phyloP scores from a whole-genome alignment of 2,797 vertebrate genomes.

The Bradypus variegatus region DNA sequence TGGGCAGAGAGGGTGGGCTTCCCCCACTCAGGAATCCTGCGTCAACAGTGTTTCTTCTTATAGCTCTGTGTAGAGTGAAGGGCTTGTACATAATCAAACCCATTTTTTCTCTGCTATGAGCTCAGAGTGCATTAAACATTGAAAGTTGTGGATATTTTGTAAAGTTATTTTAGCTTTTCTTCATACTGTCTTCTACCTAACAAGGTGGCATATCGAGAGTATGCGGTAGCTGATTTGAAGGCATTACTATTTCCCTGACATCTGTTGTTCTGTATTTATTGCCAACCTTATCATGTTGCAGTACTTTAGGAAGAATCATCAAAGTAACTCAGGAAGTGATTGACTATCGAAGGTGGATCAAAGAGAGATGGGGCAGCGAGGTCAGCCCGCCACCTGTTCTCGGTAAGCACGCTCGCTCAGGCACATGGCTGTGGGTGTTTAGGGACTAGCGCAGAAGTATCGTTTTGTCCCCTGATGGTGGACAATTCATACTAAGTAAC shows the following conservation, averaged over 20 bases:
- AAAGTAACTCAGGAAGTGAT: conserved; percentile 97
- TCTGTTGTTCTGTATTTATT: fast-evolving
- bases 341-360: conserved; percentile 96
- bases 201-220: fast-evolving
- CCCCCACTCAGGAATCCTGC: fast-evolving
- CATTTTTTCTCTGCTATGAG: neutral
- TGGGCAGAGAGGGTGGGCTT: too few species aligned
- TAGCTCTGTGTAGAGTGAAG: neutral
- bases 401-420: conserved; percentile 71
- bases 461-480: neutral
- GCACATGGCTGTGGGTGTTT: fast-evolving
- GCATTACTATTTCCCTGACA: fast-evolving
- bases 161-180: neutral
- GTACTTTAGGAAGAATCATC: conserved; percentile 95
- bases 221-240: fast-evolving
- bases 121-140: neutral
- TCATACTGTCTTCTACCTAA: neutral
- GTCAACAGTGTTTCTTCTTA: too few species aligned
- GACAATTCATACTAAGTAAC: neutral
- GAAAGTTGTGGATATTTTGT: neutral
- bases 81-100: fast-evolving
- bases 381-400: conserved; percentile 75
- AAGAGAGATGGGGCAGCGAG: conserved; percentile 90
- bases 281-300: conserved; percentile 66
- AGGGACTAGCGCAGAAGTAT: fast-evolving